Base-by-base conservation (phyloP, 2,797 vertebrate genomes). In the Danio aesculapii region DNA sequence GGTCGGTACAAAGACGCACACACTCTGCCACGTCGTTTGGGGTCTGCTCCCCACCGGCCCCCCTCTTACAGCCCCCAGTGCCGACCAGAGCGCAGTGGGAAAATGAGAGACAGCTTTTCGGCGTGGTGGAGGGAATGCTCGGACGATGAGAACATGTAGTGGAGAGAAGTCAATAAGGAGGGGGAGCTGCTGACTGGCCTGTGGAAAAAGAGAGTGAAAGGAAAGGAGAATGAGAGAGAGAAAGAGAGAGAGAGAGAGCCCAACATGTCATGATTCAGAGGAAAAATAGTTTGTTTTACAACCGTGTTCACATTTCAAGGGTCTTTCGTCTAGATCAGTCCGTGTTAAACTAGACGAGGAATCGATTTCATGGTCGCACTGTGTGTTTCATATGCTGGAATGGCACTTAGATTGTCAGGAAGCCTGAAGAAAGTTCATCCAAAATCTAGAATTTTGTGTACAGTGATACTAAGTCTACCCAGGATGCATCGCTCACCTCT, bases 131-230 rank as follows among this genome's bases (percentile, higher is more conserved):
- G 83, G 79, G 82, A 85, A 88, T 88, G 79, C 85, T 85, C 85
- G 87, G 85, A 86, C 87, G 85, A 86, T 88, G 87, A 88, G 87
- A 86, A 86, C 87, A 88, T 83, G 83, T 80, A 84, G 84, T 82
- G 87, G 79, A 84, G 76, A 68, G 70, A 77, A 86, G 73, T 84
- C 83, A 77, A 67, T 43, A 44, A 57, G 63, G 53, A 55, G 53
- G 82, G 74, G 62, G 59, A 74, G 80, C 78, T 76, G 66, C 78
- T 83, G 79, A 79, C 75, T 87, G 64, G 86, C 61, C 79, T 81
- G 77, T 85, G 86, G 86, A 87, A 87, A 86, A 84, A 75, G 83
- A 77, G 41, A 81, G 62, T 1, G 16, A 78, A 61, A 63, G 75
- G 49, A 39, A 73, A 44, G 67, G 58, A 81, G 62, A 78, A 64